Conservation (phyloP, 2,113 vertebrate genomes). For the Eulemur macaco region DNA sequence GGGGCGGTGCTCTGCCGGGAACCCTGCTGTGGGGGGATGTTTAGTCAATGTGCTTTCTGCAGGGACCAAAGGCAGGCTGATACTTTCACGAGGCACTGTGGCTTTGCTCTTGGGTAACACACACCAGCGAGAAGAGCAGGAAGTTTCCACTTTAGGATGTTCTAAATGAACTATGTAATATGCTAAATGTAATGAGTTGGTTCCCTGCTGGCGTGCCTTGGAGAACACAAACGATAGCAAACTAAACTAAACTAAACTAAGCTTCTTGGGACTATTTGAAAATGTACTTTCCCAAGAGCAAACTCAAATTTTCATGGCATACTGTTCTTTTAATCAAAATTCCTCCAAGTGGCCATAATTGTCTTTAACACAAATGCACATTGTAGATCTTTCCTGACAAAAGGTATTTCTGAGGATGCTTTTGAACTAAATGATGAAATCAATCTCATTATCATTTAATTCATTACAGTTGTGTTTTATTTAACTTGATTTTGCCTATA, state of each 20-base stretch:
- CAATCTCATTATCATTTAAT: not conserved
- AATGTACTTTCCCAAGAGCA: conserved; percentile 35
- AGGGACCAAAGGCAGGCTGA: conserved; percentile 50
- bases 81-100: conserved; percentile 31
- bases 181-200: conserved; percentile 37
- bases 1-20: conserved; percentile 28
- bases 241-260: conserved; percentile 37
- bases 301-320: not conserved
- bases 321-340: not conserved
- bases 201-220: not conserved
- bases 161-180: conserved; percentile 73
- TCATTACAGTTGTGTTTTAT: not conserved
- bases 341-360: not conserved
- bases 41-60: conserved; percentile 57
- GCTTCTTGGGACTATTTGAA: conserved; percentile 3
- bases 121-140: conserved; percentile 62
- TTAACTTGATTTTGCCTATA: not conserved
- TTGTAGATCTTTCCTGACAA: not conserved
- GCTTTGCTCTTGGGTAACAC: conserved; percentile 64
- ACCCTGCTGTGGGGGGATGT: conserved; percentile 19
- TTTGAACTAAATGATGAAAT: not conserved
- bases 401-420: not conserved
- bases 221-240: not conserved
- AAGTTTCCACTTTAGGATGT: conserved; percentile 66
- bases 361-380: not conserved